phyloP scores from a whole-genome alignment of 2,888 invertebrate species.

The Epinotia ramella region DNA sequence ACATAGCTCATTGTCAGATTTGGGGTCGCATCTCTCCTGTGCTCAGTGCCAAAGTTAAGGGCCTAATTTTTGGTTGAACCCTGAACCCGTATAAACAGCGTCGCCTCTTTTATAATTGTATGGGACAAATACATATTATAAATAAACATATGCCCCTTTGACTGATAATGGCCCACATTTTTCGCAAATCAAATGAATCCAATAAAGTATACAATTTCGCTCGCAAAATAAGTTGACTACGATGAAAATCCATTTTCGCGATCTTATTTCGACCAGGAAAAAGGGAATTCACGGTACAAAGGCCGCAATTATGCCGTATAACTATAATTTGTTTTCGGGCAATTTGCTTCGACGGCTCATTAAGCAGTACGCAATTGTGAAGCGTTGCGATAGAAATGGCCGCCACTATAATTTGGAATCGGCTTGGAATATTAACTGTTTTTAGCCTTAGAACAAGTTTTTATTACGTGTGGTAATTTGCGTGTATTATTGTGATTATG shows the following conservation, averaged over 20 bases:
- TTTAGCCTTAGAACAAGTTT: neutral
- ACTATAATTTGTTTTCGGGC: slow-evolving; percentile 44
- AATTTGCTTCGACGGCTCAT: slow-evolving; percentile 37
- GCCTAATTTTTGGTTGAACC: too few species aligned
- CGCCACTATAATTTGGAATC: slow-evolving; percentile 37
- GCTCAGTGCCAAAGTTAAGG: too few species aligned
- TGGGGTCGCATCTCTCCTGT: too few species aligned
- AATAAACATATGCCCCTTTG: too few species aligned
- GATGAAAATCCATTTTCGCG: slow-evolving; percentile 16
- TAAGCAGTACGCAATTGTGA: slow-evolving; percentile 42
- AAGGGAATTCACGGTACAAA: slow-evolving; percentile 12
- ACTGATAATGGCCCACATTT: too few species aligned
- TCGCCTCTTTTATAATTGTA: too few species aligned
- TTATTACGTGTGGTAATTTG: neutral
- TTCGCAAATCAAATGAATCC: too few species aligned
- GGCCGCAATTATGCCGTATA: slow-evolving; percentile 39
- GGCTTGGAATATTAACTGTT: slow-evolving; percentile 10
- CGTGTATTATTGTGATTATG: neutral
- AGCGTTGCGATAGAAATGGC: slow-evolving; percentile 37
- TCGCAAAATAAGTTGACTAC: neutral
- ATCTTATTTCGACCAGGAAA: slow-evolving; percentile 10
- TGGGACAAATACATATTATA: too few species aligned
- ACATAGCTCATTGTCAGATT: too few species aligned
- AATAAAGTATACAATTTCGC: too few species aligned
- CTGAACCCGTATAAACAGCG: too few species aligned